Evolutionary conservation across 2,797 vertebrate species (phyloP), one percentile per base, ranked within the genome.

Genomic region (Poecilia velifera): DNA sequence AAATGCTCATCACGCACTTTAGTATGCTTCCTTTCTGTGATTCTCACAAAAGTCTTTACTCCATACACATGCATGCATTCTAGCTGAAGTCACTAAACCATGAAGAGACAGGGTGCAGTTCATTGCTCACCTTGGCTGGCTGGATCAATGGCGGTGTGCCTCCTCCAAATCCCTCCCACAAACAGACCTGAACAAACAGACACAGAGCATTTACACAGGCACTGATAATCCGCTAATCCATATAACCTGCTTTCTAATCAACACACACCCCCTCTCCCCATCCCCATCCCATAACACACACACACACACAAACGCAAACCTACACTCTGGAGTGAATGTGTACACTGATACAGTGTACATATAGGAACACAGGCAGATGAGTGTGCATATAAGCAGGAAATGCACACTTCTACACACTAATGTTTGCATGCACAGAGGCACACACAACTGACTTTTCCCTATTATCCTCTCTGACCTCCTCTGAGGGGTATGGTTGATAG

Each of bases 141-240:
- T 91, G 91, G 95, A 96, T 96, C 95, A 95, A 96, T 96, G 93
- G 90, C 90, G 88, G 87, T 78, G 89, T 93, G 95, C 95, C 93
- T 94, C 77, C 82, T 92, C 88, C 90, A 93, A 95, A 96, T 95
- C 95, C 94, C 93, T 92, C 90, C 88, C 86, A 94, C 95, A 96
- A 96, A 96, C 95, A 96, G 90, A 94, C 93, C 96, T 96, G 94
- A 96, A 95, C 93, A 95, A 96, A 96, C 95, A 96, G 91, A 87
- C 93, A 92, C 80, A 70, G 84, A 90, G 83, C 87, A 72, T 95
- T 95, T 95, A 93, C 94, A 96, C 92, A 94, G 92, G 79, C 92
- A 74, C 77, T 76, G 90, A 91, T 96, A 96, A 96, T 96, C 95
- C 93, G 83, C 93, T 96, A 96, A 96, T 96, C 95, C 95, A 93